Base-by-base conservation (phyloP, 2,888 invertebrate genomes). In the Parelbella ahira region DNA sequence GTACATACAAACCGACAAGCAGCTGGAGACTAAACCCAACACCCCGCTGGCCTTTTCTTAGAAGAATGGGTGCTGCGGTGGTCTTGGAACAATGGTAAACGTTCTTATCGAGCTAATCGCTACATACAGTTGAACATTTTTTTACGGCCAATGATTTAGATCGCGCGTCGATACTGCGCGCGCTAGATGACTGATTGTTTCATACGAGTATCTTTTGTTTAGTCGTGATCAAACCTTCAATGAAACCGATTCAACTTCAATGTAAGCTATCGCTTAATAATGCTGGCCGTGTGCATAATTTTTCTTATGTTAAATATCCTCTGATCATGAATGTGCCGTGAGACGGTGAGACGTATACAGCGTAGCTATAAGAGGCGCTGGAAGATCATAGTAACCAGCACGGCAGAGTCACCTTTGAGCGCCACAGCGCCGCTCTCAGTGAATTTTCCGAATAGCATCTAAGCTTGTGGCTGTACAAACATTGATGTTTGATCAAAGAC, bases 11-110 rank as follows among this genome's bases (percentile, higher is more conserved):
- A n/a, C n/a, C n/a, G n/a, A n/a, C n/a, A n/a, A n/a, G n/a, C n/a
- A n/a, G n/a, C n/a, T n/a, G n/a, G n/a, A n/a, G n/a, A n/a, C n/a
- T n/a, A n/a, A n/a, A n/a, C n/a, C n/a, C 34, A 42, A 47, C 41
- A 43, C 46, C 56, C 55, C 51, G 56, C 53, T 54, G 56, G 24
- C 42, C 20, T 32, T 20, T 48, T 47, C 45, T 34, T 27, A 42
- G 44, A 45, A 49, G 44, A 50, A 50, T 53, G 48, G 47, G 47
- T 46, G 48, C 54, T 44, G 41, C 50, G 55, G 55, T 55, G 55
- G 55, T 55, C 55, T 27, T 20, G 9, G 32, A 41, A 41, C 39
- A 41, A 41, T 41, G 25, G 25, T 25, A 25, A 18, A 19, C 20
- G 19, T 7, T 19, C 25, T 41, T 20, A 33, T 41, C 33, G 27